These are phyloP conservation scores for Bombylius major DNA, from an alignment of 2,888 invertebrate species.

Conservation along the genomic window DNA sequence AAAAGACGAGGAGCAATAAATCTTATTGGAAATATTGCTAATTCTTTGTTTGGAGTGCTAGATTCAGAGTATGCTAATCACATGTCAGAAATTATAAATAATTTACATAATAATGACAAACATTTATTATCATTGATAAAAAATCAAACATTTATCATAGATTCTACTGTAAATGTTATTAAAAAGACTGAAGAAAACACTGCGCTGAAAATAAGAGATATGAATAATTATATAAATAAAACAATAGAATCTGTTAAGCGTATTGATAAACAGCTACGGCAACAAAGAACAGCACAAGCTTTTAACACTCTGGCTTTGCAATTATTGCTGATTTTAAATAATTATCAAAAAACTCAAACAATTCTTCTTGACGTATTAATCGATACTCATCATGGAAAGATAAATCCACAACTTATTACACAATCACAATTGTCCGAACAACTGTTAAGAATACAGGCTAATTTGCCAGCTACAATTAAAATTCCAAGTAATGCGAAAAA, in stretches of 20 bases:
- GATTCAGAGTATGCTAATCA: background rate
- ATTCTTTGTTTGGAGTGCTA: background rate
- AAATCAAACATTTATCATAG: slow-evolving; percentile 2
- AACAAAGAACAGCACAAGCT: background rate
- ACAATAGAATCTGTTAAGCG: background rate
- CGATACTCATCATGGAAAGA: background rate
- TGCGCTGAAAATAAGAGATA: background rate
- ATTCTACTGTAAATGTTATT: background rate
- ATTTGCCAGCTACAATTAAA: background rate
- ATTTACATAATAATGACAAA: background rate
- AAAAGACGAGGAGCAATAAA: background rate
- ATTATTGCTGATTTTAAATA: background rate
- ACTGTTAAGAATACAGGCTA: background rate
- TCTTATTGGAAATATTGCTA: background rate
- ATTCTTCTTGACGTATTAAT: background rate
- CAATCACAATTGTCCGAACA: background rate
- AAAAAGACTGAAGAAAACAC: background rate
- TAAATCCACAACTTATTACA: background rate
- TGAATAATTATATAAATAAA: background rate
- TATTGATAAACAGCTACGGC: background rate
- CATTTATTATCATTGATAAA: background rate
- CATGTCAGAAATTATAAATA: background rate
- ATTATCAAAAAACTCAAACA: background rate
- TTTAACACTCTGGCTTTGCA: background rate
- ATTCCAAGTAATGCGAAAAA: background rate